Conservation (phyloP, 2,888 invertebrate species). For the Lysandra coridon region DNA sequence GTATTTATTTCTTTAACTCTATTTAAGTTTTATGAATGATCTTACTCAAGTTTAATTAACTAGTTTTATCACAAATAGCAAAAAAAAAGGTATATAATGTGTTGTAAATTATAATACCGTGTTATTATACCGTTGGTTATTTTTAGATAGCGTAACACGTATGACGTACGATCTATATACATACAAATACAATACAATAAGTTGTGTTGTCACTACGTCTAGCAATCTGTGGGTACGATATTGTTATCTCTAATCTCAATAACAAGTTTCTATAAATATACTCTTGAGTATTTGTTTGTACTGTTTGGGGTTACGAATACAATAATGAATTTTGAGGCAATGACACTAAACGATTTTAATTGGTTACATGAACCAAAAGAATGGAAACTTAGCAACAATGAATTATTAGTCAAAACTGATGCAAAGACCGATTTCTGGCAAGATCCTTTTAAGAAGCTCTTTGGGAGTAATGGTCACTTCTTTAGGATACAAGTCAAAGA, state of each 20-base stretch:
- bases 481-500: slow-evolving; percentile 55
- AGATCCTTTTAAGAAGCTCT: slow-evolving; percentile 61
- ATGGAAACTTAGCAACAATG: slow-evolving; percentile 50
- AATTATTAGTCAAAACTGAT: slow-evolving; percentile 54
- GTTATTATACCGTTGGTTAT: too few species aligned
- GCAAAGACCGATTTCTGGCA: slow-evolving; percentile 67
- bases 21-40: too few species aligned
- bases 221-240: not conserved
- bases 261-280: not conserved
- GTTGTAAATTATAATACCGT: too few species aligned
- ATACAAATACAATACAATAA: too few species aligned
- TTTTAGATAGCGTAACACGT: too few species aligned
- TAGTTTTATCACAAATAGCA: too few species aligned
- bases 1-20: too few species aligned
- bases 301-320: not conserved
- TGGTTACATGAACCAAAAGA: slow-evolving; percentile 63
- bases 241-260: not conserved
- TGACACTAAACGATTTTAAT: slow-evolving; percentile 48
- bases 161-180: too few species aligned
- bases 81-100: too few species aligned
- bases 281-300: not conserved
- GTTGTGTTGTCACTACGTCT: too few species aligned
- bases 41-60: too few species aligned
- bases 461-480: slow-evolving; percentile 58
- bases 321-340: slow-evolving; percentile 27